phyloP scores from a whole-genome alignment of 2,797 vertebrate species.

The Cynodonichthys magdalenae region DNA sequence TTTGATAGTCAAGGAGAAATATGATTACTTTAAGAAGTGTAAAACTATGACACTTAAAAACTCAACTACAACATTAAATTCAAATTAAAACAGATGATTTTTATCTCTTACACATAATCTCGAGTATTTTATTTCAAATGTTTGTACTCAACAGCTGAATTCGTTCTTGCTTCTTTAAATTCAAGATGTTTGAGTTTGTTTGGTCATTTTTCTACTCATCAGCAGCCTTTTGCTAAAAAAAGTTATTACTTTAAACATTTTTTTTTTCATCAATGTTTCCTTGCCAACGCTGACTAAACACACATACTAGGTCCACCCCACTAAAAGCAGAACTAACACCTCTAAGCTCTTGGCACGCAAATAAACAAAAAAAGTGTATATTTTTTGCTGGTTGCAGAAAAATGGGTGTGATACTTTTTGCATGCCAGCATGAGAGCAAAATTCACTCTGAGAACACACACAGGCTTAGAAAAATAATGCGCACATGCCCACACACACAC shows the following conservation, averaged over 20 bases:
- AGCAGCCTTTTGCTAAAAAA: conserved; percentile 48
- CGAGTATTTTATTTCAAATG: background rate
- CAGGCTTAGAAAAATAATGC: conserved; percentile 54
- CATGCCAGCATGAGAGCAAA: conserved; percentile 44
- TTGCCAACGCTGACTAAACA: conserved; percentile 26
- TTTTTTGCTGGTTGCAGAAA: conserved; percentile 51
- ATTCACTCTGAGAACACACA: conserved; percentile 57
- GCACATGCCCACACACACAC: conserved; percentile 25
- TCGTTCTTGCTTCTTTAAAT: conserved; percentile 10
- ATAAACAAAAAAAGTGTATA: conserved; percentile 35
- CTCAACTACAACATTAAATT: background rate
- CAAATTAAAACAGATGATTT: conserved; percentile 1
- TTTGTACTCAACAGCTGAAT: background rate
- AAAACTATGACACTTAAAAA: background rate
- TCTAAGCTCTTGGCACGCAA: conserved; percentile 13
- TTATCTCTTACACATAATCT: background rate
- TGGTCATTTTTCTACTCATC: conserved; percentile 16
- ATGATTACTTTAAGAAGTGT: conserved; percentile 19
- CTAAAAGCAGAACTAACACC: conserved; percentile 12
- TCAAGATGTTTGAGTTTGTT: conserved; percentile 8
- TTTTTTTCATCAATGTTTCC: conserved; percentile 31
- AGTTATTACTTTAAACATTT: conserved; percentile 44
- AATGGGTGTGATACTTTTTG: conserved; percentile 52
- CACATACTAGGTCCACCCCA: conserved; percentile 4
- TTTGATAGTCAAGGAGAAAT: conserved; percentile 46